Evolutionary conservation across 1,140 invertebrate genomes (phyloP), one percentile per base, ranked within the genome.

Genomic region (Acyrthosiphon pisum): DNA sequence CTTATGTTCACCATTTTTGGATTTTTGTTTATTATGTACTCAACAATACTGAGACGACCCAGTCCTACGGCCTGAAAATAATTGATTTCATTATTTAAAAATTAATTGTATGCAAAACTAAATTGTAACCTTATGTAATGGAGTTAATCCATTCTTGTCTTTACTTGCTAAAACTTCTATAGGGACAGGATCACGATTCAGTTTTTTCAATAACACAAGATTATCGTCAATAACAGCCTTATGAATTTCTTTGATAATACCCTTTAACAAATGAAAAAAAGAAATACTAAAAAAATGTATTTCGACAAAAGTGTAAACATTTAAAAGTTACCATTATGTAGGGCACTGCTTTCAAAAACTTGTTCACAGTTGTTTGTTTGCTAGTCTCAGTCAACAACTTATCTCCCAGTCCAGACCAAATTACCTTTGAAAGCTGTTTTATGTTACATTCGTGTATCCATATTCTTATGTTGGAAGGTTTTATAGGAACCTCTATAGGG

Each of bases 401-500:
- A 84, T 97, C 95, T 20, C 98, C 98, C 94, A 98, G 97, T 0
- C 98, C 98, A 94, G 98, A 97, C 97, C 98, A 98, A 23, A 99
- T 96, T 4, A 98, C 97, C 94, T 97, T 97, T 94, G 98, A 97
- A 86, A 99, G 95, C 94, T 97, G 97, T 37, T 96, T 96, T 94
- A 98, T 96, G 95, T 98, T 97, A 94, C 97, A 96, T 95, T 98
- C 98, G 95, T 98, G 97, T 94, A 98, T 98, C 98, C 98, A 99
- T 95, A 98, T 98, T 93, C 98, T 96, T 94, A 99, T 98, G 94
- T 98, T 98, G 83, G 98, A 97, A 60, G 97, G 97, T 94, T 97
- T 98, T 76, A 94, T 93, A 37, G 87, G 53, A 94, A 97, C 96
- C 93, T 94, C 91, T 94, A 68, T 11, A 46, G 50, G 14, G 76